Evolutionary conservation across 2,113 vertebrate species (phyloP).

Genomic region (Harpagus bidentatus): DNA sequence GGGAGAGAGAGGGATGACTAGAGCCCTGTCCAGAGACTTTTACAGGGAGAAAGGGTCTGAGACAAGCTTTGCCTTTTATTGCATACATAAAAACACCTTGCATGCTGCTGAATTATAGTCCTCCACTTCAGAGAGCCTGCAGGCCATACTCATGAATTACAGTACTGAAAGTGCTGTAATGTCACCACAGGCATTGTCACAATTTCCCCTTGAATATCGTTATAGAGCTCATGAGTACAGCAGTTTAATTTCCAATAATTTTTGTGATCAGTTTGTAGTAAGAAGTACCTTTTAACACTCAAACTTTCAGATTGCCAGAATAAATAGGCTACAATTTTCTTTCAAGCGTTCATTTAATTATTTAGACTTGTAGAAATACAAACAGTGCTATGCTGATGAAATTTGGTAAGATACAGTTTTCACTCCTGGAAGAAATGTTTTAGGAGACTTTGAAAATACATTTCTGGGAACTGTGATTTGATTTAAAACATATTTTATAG

Average conservation of each 20-base stretch:
- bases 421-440: conserved; percentile 4
- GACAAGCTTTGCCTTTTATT: not conserved
- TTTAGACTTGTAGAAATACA: not conserved
- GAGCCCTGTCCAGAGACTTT: not conserved
- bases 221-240: not conserved
- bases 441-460: conserved; percentile 8
- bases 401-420: not conserved
- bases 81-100: not conserved
- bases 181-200: not conserved
- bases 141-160: not conserved
- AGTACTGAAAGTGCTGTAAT: not conserved
- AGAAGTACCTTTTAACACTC: not conserved
- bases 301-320: not conserved
- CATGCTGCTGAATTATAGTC: not conserved
- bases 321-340: not conserved
- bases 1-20: not conserved
- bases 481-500: conserved; percentile 29
- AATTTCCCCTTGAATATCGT: not conserved
- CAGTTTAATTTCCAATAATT: not conserved
- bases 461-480: conserved; percentile 17
- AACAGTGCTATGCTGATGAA: not conserved
- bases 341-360: not conserved
- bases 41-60: not conserved
- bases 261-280: not conserved
- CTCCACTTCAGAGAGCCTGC: not conserved